Percentiles rank a stretch among this genome's conserved stretches.
Conservation (phyloP, 2,888 invertebrate species). For the Campaea margaritaria region DNA sequence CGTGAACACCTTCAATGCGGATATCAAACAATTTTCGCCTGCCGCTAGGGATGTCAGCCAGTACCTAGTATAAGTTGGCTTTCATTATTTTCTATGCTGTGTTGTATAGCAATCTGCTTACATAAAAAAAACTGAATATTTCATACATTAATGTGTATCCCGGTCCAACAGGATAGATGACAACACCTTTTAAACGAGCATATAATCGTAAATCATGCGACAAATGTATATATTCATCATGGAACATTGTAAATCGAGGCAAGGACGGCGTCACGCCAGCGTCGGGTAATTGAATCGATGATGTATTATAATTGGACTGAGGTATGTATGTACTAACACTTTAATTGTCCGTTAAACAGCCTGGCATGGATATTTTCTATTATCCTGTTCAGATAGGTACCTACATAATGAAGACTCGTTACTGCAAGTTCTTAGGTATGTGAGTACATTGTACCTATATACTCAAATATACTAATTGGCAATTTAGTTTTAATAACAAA, state of each 20-base stretch:
- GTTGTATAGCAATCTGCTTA: no score
- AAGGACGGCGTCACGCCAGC: slow-evolving; percentile 44
- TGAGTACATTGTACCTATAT: no score
- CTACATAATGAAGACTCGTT: not conserved
- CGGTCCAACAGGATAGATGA: slow-evolving; percentile 3
- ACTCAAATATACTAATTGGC: not conserved
- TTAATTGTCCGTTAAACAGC: slow-evolving; percentile 26
- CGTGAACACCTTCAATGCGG: no score
- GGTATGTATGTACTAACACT: slow-evolving; percentile 42
- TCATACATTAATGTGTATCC: not conserved
- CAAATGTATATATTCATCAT: slow-evolving; percentile 32
- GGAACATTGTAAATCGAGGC: slow-evolving; percentile 16
- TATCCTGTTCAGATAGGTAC: slow-evolving; percentile 21
- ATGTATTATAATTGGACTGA: slow-evolving; percentile 51
- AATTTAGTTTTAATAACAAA: no score
- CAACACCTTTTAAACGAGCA: slow-evolving; percentile 10
- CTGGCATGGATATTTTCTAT: slow-evolving; percentile 18
- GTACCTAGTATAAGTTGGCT: no score
- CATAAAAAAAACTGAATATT: no score
- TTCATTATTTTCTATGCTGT: no score
- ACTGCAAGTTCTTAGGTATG: not conserved
- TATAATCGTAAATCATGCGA: slow-evolving; percentile 32
- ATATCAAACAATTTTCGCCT: no score
- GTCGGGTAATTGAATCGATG: slow-evolving; percentile 52
- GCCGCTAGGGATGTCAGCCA: not conserved